A percentile compares a stretch with the other conserved stretches of the same genome.
Evolutionary conservation across 2,113 vertebrate species (phyloP).

Genomic region (Solea senegalensis): DNA sequence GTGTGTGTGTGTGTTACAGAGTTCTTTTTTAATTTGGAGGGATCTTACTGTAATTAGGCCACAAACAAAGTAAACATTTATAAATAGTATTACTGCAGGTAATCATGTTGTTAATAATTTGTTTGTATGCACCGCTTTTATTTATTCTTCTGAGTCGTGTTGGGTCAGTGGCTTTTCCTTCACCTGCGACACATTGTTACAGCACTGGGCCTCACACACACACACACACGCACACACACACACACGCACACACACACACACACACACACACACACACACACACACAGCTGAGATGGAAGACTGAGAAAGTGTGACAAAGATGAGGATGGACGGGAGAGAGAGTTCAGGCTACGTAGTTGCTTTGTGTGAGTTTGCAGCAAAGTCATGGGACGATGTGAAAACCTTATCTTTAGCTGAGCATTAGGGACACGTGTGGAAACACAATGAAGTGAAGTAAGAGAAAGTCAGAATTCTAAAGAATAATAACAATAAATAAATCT

Average conservation of each 20-base stretch:
- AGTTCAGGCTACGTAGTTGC: too few species aligned
- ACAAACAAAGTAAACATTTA: constrained; percentile 53
- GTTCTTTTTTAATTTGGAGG: constrained; percentile 54
- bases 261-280: neutral
- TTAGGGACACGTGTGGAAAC: too few species aligned
- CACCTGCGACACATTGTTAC: constrained; percentile 28
- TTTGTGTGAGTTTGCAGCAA: too few species aligned
- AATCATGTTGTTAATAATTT: constrained; percentile 62
- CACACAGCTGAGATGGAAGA: too few species aligned
- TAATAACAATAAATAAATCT: too few species aligned
- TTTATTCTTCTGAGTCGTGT: constrained; percentile 69
- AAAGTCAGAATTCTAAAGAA: too few species aligned
- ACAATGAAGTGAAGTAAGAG: too few species aligned
- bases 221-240: constrained; percentile 8
- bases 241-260: neutral
- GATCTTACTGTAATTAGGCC: constrained; percentile 56
- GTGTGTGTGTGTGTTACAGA: constrained; percentile 72
- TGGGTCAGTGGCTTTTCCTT: constrained; percentile 34
- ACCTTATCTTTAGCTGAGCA: too few species aligned
- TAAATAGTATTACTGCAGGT: constrained; percentile 52
- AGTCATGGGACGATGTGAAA: too few species aligned
- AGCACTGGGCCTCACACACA: constrained; percentile 28
- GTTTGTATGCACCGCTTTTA: constrained; percentile 70
- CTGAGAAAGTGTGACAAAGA: too few species aligned
- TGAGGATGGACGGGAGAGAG: too few species aligned